Evolutionary conservation across 92 coral and sea anemone genomes (phyloP), one percentile per base, ranked within the genome.

Genomic region (Desmophyllum pertusum): DNA sequence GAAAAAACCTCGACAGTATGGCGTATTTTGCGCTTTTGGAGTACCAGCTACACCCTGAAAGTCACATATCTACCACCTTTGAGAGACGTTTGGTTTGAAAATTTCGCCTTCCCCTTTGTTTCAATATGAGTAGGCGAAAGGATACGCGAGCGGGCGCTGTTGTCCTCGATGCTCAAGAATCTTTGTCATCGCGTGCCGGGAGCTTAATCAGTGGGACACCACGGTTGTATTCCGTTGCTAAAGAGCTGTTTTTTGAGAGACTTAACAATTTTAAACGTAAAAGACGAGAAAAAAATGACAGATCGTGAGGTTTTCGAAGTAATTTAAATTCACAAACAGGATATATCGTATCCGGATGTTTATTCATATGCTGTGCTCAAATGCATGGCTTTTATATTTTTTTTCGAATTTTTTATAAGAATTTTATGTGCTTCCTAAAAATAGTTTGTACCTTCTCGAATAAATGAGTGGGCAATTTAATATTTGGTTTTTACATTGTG

Each of bases 1-100:
- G 84, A 78, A 81, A 69, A 36, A 96, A 94, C 73, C 90, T 96
- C 23, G 86, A 84, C 51, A 88, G 77, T 35, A 90, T 96, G 98
- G 92, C 98, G 45, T 96, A 90, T 84, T 96, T 96, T 85, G 98
- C 98, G 18, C 93, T 96, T 23, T 69, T 91, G 29, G 98, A 96
- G 86, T 90, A 92, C 84, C 98, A 96, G 61, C 69, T 83, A n/a
- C n/a, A n/a, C n/a, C n/a, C n/a, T 27, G 98, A 96, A 81, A 96
- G 95, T 79, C 98, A 96, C n/a, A 72, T 96, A 92, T 71, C 85
- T 96, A 66, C n/a, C n/a, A n/a, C n/a, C n/a, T 96, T 96, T 75
- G 98, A 94, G 76, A 94, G 80, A 96, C 98, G 0, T 96, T 96
- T 84, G 98, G 92, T 25, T 73, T 94, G 75, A 92, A n/a, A 92